Base-by-base conservation (phyloP, 2,113 vertebrate species). In the Lepus europaeus region DNA sequence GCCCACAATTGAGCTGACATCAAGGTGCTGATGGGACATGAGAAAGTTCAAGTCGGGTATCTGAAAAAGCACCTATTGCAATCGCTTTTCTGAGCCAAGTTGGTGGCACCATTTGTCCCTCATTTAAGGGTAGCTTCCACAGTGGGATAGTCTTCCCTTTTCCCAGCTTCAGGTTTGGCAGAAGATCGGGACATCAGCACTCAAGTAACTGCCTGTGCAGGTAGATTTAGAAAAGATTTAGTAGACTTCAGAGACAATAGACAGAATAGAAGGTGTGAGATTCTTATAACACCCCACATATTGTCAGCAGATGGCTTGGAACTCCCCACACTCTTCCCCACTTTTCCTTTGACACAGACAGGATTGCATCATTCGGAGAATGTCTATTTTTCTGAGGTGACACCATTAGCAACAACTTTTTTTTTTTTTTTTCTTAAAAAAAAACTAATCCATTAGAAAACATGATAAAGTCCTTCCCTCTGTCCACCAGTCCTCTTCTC, bases 41-140 rank as follows among this genome's bases (percentile, higher is more conserved):
- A 96, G 81, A 96, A 93, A 95, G 88, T 93, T 96, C 68, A 72
- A 77, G 53, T 53, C 14, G 20, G 64, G 33, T 81, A 45, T 83
- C 66, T 80, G 63, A 53, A 63, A 89, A 89, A 82, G 53, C 51
- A 68, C 51, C 39, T 53, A 78, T 53, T 64, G 74, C 68, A 59
- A n/a, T 74, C 49, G 39, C 29, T 88, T 93, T 68, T 79, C 73
- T 56, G 51, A 87, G 56, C 53, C 74, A 82, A 49, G 4, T 92
- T 59, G 16, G 33, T 36, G 56, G 56, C 63, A 95, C 8, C 29
- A 3, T 61, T 73, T 81, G 17, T 70, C 78, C 10, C 90, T 94
- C 39, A 70, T 66, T 79, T 56, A 70, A 39, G 69, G 70, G 63
- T 56, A 88, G 14, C 49, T 16, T 93, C 69, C 63, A 85, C 31